Base-by-base conservation (phyloP, 1,140 invertebrate species). In the Ganaspis sp. region DNA sequence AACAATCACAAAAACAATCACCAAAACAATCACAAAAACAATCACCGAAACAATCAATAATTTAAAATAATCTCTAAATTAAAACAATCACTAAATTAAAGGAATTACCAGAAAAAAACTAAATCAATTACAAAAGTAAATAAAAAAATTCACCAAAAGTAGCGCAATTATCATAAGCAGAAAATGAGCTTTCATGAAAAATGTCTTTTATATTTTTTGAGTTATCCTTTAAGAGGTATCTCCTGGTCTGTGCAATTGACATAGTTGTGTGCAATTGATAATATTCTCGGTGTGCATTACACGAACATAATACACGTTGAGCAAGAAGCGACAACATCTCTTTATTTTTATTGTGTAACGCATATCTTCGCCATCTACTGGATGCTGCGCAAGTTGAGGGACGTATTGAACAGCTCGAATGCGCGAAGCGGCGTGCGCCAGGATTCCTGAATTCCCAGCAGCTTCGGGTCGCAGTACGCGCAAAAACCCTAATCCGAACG, bases 331-430 rank as follows among this genome's bases (percentile, higher is more conserved):
- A 64, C 58, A 64, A 64, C 15, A 64, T 64, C 58, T 64, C 58
- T 64, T 64, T 64, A 64, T 64, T 64, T 64, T 64, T 64, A 64
- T 64, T 64, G 26, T 64, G 58, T 64, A 64, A n/a, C 23, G 23
- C 26, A 26, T 64, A 64, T 82, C 79, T 81, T 38, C 84, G 90
- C 89, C 89, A 89, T 89, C 88, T 90, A 85, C 84, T 89, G 90
- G 89, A 90, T 88, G 90, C 87, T 91, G 87, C 69, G 85, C 75
- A 74, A 89, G 86, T 76, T 81, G 85, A 86, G 88, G 45, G 45
- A 89, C 87, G 89, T 91, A 91, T 91, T 91, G 90, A 91, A 91
- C 90, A 90, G 88, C 83, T 86, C 83, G 85, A 87, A 88, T 91
- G 90, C 90, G 90, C 90, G 87, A 84, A 84, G 80, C 80, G 83